Base-by-base conservation (phyloP, 2,888 invertebrate species). In the Agrochola lychnidis region DNA sequence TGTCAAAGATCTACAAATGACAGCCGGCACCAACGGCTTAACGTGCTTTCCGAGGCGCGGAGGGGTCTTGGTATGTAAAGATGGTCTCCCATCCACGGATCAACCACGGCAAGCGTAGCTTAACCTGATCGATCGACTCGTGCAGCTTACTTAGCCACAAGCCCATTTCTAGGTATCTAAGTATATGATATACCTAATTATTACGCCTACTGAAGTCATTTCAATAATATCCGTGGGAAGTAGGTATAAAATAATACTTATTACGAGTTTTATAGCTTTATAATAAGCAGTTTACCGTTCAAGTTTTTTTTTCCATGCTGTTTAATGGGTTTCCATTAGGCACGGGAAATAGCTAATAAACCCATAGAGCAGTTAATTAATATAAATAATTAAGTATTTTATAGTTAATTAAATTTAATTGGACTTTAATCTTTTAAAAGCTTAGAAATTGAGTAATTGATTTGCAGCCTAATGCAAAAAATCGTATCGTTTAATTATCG, bases 141-240 rank as follows among this genome's bases (percentile, higher is more conserved):
- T 36, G 4, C 36, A 4, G 36, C 36, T 36, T 36, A 36, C 4
- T 36, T 36, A 36, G 36, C 36, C 36, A 36, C 36, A 36, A 36
- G 36, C 36, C 36, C 36, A 3, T 36, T 36, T 36, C 42, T 45
- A 45, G 16, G 2, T 45, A 16, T n/a, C 0, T 25, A 42, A 40
- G 1, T 25, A 64, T 16, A 40, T 45, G n/a, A 30, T 36, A 48
- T 48, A n/a, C n/a, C n/a, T n/a, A 10, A 45, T 63, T n/a, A 72
- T 79, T 69, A 64, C 45, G 22, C 30, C 4, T 30, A 70, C 16
- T 74, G 0, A 66, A 42, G 70, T 62, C 57, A 70, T 70, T 80
- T 70, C 4, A 61, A 16, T 66, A 63, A 74, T 80, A 74, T 56
- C 53, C 70, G 57, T 71, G 70, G 76, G 81, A 78, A 79, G 4